Evolutionary conservation across 1,140 invertebrate genomes (phyloP), one percentile per base, ranked within the genome.

Genomic region (Triops longicaudatus): DNA sequence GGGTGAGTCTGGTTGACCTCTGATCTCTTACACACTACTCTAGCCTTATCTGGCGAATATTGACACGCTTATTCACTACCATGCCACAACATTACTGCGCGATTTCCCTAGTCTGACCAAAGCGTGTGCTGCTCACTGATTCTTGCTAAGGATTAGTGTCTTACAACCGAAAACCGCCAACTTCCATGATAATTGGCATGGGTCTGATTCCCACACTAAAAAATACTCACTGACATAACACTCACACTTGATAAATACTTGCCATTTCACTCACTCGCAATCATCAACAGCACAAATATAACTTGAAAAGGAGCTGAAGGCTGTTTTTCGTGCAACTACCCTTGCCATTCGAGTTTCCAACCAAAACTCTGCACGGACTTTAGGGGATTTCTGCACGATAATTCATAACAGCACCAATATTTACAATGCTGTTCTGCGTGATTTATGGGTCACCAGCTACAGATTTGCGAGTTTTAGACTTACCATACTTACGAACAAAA

Each of bases 1-100:
- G 50, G 50, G 50, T 63, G 50, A 63, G 50, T 63, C 50, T 63
- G 50, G 50, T 63, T 63, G 50, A 63, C 50, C 50, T 63, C 50
- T 63, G 50, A 63, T 63, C 50, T 63, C 50, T 63, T 63, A 63
- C 50, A 63, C 50, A 63, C 50, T 63, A 63, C 50, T 63, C 50
- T 63, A 22, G 50, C 50, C 22, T 63, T 63, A 63, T 63, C 22
- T 63, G 50, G 22, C 14, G 10, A 63, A 63, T n/a, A 63, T 22
- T 22, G 14, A 63, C 50, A 22, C 7, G 50, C 50, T 63, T 63
- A 63, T 63, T 37, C 31, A 63, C 22, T 63, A 63, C 50, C 0
- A 63, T 9, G 22, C 7, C 50, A 63, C 14, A 63, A 63, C 50
- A 63, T 9, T 0, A 63, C 50, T 63, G 50, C 50, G 50, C 50